Evolutionary conservation across 2,113 vertebrate species (phyloP), one percentile per base, ranked within the genome.

Genomic region (Sterna hirundo): DNA sequence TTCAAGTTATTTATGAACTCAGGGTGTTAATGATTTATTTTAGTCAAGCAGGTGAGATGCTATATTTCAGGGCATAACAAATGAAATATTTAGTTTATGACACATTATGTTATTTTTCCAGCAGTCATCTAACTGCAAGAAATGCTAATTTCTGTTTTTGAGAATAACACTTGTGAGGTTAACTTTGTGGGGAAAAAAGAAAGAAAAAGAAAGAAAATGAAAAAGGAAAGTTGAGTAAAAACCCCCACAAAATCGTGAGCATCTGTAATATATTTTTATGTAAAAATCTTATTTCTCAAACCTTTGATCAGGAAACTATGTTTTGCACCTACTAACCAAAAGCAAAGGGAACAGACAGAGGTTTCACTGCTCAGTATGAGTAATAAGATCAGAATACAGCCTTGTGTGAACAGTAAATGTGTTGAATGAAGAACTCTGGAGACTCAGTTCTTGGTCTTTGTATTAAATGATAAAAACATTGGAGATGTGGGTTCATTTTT

Each of bases 21-120:
- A 77, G 27, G 16, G 15, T 88, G 60, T 60, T 82, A 71, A 95
- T 86, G 57, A 82, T 81, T 96, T 85, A 82, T 91, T 93, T 92
- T 30, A 89, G 38, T 60, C 81, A 87, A 78, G 61, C 23, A 70
- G 76, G 16, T 83, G 26, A 89, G 57, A 64, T 64, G 64, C 12
- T 86, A 3, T 68, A 68, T 84, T 82, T 91, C 42, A 51, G 38
- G 27, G 20, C 13, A 84, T n/a, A 95, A 91, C 15, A 84, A 92
- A 94, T 47, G 5, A 91, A 86, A 83, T 66, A 79, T 83, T 93
- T 40, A 86, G 32, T 74, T 69, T 51, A 46, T 40, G n/a, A 40
- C 19, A 58, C 4, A 42, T 61, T n/a, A 40, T 34, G 18, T 70
- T 74, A 23, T 65, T 14, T 64, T 83, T 89, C 47, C 40, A 74